Evolutionary conservation across 2,888 invertebrate genomes (phyloP).

Genomic region (Orthosia cruda): DNA sequence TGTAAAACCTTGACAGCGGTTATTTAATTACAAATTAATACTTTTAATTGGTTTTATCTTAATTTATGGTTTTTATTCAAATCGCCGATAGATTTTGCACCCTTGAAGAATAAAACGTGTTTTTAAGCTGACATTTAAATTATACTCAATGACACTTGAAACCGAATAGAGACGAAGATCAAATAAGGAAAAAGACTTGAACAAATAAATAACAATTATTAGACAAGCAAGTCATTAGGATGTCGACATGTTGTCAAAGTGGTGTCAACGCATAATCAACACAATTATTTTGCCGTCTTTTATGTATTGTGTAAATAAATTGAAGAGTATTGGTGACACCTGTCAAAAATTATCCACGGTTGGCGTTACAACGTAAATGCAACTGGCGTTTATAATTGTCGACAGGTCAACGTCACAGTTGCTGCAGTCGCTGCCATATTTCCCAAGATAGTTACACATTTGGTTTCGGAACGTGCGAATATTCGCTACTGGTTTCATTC

Average conservation of each 20-base stretch:
- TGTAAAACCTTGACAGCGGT: not conserved
- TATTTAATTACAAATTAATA: not conserved
- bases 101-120: constrained; percentile 5
- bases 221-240: not conserved
- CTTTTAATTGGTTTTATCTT: not conserved
- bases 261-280: constrained; percentile 7
- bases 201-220: not conserved
- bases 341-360: constrained; percentile 34
- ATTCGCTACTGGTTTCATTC: constrained; percentile 61
- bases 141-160: not conserved
- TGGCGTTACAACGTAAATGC: constrained; percentile 39
- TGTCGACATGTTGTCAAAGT: constrained; percentile 12
- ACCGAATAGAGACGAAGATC: not conserved
- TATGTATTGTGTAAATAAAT: not conserved
- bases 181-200: not conserved
- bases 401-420: constrained; percentile 8
- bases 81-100: not conserved
- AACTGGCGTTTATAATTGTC: constrained; percentile 42
- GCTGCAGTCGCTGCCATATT: constrained; percentile 53
- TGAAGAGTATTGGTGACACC: constrained; percentile 31
- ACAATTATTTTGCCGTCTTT: not conserved
- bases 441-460: constrained; percentile 63
- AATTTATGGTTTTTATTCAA: constrained; percentile 7
- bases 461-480: constrained; percentile 67
- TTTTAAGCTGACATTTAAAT: not conserved